Conservation (phyloP, 1,140 invertebrate genomes). For the Diabrotica virgifera region DNA sequence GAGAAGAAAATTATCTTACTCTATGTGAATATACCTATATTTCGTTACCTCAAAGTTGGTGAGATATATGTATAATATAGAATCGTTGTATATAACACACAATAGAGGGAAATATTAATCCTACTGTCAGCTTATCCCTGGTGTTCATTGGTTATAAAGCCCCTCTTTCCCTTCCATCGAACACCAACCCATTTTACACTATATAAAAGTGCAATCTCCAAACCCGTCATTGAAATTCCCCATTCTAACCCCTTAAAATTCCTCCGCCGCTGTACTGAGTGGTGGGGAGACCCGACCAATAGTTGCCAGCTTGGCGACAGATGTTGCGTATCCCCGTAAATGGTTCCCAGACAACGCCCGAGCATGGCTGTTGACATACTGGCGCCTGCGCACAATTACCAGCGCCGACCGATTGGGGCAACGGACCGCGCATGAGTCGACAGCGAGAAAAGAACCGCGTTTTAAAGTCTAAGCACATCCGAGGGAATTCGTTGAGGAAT, state of each 20-base stretch:
- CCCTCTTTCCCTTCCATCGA: no score
- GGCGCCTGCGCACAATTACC: constrained; percentile 26
- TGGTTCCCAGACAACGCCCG: constrained; percentile 27
- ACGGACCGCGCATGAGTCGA: constrained; percentile 11
- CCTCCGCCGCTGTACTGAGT: constrained; percentile 25
- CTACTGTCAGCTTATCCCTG: no score
- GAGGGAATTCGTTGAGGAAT: no score
- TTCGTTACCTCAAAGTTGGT: no score
- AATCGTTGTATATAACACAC: no score
- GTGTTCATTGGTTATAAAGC: background rate
- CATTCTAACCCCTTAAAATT: constrained; percentile 5
- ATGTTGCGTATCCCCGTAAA: constrained; percentile 21
- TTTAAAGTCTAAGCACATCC: background rate
- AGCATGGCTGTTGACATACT: constrained; percentile 33
- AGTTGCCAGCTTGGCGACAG: constrained; percentile 20
- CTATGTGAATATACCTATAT: no score
- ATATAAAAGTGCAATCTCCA: background rate
- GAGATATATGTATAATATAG: no score
- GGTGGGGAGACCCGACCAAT: constrained; percentile 34
- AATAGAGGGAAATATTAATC: no score
- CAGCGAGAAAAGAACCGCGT: no score
- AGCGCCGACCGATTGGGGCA: constrained; percentile 32
- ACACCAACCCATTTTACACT: background rate
- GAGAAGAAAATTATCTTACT: no score
- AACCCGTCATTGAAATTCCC: constrained; percentile 9